Percentiles rank a stretch among this genome's conserved stretches.
These are phyloP conservation scores for Gryon sp. DNA, from an alignment of 1,140 invertebrate species.

Conservation along the genomic window DNA sequence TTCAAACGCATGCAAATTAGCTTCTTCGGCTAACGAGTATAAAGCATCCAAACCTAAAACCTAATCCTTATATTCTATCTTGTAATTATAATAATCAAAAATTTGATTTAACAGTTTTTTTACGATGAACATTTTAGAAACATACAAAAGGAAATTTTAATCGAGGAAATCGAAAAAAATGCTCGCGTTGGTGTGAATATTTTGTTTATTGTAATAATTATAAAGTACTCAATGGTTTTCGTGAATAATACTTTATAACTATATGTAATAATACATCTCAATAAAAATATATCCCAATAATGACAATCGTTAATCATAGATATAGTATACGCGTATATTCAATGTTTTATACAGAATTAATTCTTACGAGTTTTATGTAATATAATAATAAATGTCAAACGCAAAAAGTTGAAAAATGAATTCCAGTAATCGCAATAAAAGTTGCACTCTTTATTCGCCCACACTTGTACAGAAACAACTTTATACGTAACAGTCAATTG, in stretches of 20 bases:
- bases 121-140: no score
- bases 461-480: background rate
- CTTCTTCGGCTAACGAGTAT: slow-evolving; percentile 19
- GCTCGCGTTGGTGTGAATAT: slow-evolving; percentile 16
- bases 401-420: background rate
- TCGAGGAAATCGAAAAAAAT: background rate
- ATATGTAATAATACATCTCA: slow-evolving; percentile 10
- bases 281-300: slow-evolving; percentile 21
- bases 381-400: background rate
- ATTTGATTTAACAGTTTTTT: no score
- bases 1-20: slow-evolving; percentile 16
- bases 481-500: slow-evolving; percentile 4
- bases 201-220: slow-evolving; percentile 36
- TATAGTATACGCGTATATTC: slow-evolving; percentile 4
- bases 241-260: slow-evolving; percentile 12
- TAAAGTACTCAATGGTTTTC: slow-evolving; percentile 13
- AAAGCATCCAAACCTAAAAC: slow-evolving; percentile 16
- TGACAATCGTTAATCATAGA: background rate
- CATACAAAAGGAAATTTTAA: background rate
- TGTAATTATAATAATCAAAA: no score
- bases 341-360: slow-evolving; percentile 1
- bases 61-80: no score
- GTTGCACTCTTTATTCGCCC: background rate
- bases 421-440: slow-evolving; percentile 5
- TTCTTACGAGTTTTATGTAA: background rate